Conservation (phyloP, 1,140 invertebrate genomes). For the Drosophila jambulina region DNA sequence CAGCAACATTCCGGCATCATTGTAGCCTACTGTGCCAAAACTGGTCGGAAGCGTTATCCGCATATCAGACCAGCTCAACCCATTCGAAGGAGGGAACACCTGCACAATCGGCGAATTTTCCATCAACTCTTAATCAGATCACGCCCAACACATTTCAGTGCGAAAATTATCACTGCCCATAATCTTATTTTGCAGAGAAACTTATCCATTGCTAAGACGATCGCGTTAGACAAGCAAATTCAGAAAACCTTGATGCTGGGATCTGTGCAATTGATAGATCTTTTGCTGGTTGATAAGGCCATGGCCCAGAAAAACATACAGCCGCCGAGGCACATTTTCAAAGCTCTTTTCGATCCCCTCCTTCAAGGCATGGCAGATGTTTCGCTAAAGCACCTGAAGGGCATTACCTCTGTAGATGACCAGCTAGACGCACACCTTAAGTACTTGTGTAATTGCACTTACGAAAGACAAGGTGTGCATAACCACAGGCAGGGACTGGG, state of each 20-base stretch:
- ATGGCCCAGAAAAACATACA: not conserved
- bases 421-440: not conserved
- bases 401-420: not conserved
- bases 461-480: not conserved
- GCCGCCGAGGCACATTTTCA: not conserved
- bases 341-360: not conserved
- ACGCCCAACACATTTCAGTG: too few species aligned
- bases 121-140: not conserved
- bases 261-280: not conserved
- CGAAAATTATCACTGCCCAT: not conserved
- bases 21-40: slow-evolving; percentile 4
- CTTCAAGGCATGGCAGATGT: not conserved
- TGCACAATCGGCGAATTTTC: not conserved
- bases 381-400: not conserved
- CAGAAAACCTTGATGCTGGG: not conserved
- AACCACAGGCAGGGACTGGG: not conserved
- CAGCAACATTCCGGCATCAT: not conserved
- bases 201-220: not conserved
- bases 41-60: slow-evolving; percentile 12
- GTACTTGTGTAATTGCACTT: not conserved
- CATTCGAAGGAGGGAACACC: too few species aligned
- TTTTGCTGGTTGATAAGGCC: not conserved
- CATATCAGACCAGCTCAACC: too few species aligned
- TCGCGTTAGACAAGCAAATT: not conserved
- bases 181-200: slow-evolving; percentile 6